phyloP scores from a whole-genome alignment of 53 echinoderm and acorn worm species.

The Paracentrotus lividus region DNA sequence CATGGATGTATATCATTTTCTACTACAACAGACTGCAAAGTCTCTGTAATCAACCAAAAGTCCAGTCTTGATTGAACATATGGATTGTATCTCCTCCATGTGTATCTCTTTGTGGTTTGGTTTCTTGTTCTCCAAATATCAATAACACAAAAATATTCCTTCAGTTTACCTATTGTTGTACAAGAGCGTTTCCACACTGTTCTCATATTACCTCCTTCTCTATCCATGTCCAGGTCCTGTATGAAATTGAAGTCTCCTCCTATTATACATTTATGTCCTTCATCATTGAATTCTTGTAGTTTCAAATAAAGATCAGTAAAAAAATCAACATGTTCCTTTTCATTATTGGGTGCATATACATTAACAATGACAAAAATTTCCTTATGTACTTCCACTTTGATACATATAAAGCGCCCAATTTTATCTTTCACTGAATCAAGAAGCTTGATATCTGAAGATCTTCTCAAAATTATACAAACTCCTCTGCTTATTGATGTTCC shows the following conservation, averaged over 20 bases:
- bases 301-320: not conserved
- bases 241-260: not conserved
- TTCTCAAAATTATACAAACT: not conserved
- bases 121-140: slow-evolving; percentile 1
- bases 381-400: slow-evolving; percentile 23
- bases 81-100: not conserved
- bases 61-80: slow-evolving; percentile 13
- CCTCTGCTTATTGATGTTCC: slow-evolving; percentile 11
- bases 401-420: not conserved
- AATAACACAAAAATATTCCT: not conserved
- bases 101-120: not conserved
- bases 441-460: not conserved
- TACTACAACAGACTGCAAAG: not conserved
- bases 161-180: not conserved
- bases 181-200: slow-evolving; percentile 30
- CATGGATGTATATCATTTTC: too few species aligned
- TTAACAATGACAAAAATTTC: not conserved
- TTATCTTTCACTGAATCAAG: slow-evolving; percentile 14
- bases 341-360: slow-evolving; percentile 49
- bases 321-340: not conserved
- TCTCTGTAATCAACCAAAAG: too few species aligned
- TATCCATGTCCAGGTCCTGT: slow-evolving; percentile 14
- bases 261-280: not conserved
- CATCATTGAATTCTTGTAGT: slow-evolving; percentile 38
- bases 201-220: slow-evolving; percentile 26